Evolutionary conservation across 2,113 vertebrate genomes (phyloP).

Genomic region (Oceanites oceanicus): DNA sequence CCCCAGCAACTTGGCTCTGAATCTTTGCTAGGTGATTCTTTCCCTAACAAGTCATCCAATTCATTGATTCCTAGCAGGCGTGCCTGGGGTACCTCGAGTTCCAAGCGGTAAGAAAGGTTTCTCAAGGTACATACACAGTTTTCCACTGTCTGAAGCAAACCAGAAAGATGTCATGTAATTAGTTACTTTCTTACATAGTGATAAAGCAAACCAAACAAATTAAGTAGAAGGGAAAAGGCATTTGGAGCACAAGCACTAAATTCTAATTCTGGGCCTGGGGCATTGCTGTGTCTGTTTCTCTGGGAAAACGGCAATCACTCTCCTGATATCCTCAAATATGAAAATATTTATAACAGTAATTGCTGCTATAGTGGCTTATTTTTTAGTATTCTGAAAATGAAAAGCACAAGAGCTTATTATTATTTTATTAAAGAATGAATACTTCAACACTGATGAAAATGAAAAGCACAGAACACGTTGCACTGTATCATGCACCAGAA

Average conservation of each 20-base stretch:
- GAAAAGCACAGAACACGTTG: background rate
- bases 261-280: background rate
- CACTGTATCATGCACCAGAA: background rate
- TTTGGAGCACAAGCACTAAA: background rate
- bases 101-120: conserved; percentile 95
- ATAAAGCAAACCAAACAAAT: background rate
- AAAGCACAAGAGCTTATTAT: background rate
- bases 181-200: background rate
- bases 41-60: conserved; percentile 86
- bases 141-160: conserved; percentile 89
- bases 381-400: background rate
- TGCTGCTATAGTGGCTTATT: background rate
- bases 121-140: conserved; percentile 96
- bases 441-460: background rate
- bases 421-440: background rate
- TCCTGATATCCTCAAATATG: background rate
- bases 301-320: background rate
- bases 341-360: background rate
- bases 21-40: conserved; percentile 91
- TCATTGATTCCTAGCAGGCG: conserved; percentile 85
- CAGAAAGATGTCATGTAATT: background rate
- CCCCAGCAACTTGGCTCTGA: conserved; percentile 94
- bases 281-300: background rate
- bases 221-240: background rate
- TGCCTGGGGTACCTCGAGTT: conserved; percentile 91